These are phyloP conservation scores for Smutsia gigantea DNA, from an alignment of 2,797 vertebrate genomes.

Conservation along the genomic window DNA sequence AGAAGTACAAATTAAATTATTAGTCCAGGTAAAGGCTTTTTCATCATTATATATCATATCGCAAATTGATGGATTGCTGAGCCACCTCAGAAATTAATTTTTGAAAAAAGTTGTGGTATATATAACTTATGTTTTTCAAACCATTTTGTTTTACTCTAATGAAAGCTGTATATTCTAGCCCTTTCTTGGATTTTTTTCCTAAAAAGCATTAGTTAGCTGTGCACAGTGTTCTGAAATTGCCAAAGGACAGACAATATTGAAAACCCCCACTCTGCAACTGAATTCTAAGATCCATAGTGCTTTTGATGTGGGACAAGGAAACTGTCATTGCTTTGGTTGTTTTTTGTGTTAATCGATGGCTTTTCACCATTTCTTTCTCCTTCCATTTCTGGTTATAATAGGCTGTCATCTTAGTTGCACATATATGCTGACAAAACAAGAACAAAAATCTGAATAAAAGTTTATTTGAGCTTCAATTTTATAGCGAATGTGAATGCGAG, in stretches of 20 bases:
- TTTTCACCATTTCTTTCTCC: not conserved
- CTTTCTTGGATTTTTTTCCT: not conserved
- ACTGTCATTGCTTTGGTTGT: not conserved
- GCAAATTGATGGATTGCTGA: not conserved
- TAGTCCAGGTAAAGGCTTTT: not conserved
- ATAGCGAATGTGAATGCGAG: not conserved
- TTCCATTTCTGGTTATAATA: conserved; percentile 19
- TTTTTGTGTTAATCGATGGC: not conserved
- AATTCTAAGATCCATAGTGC: not conserved
- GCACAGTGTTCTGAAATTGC: not conserved
- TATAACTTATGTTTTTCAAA: not conserved
- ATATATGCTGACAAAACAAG: not conserved
- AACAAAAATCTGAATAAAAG: conserved; percentile 27
- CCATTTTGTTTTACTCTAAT: not conserved
- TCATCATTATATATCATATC: not conserved
- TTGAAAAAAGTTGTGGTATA: not conserved
- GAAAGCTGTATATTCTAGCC: not conserved
- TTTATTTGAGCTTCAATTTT: conserved; percentile 6
- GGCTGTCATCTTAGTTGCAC: not conserved
- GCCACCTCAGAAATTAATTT: not conserved
- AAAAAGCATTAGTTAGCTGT: not conserved
- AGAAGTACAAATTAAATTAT: not conserved
- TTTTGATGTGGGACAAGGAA: not conserved
- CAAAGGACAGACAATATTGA: not conserved
- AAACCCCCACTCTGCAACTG: not conserved